Percentiles rank a stretch among this genome's conserved stretches.
Conservation (phyloP, 2,888 invertebrate genomes). For the Barypeithes pellucidus region DNA sequence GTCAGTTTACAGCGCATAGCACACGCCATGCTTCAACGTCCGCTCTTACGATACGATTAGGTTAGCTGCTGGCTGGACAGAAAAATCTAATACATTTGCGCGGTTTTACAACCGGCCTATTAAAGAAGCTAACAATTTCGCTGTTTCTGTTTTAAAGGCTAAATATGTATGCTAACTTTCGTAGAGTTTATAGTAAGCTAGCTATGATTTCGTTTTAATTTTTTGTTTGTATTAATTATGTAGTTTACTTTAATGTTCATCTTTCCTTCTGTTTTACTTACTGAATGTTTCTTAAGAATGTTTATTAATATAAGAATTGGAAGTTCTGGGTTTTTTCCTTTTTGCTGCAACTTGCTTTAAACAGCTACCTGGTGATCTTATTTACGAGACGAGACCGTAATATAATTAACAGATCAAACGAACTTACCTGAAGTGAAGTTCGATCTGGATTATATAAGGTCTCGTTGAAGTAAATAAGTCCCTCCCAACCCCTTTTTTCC, state of each 20-base stretch:
- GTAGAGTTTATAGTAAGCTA: not conserved
- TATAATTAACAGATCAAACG: slow-evolving; percentile 18
- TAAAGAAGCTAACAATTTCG: slow-evolving; percentile 6
- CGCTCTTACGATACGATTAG: slow-evolving; percentile 39
- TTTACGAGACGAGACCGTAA: not conserved
- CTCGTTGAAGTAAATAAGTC: no score
- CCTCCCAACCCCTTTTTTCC: not conserved
- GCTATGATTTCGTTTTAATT: not conserved
- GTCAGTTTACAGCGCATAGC: slow-evolving; percentile 19
- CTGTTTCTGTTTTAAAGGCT: slow-evolving; percentile 12
- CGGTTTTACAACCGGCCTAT: slow-evolving; percentile 53
- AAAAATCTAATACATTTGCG: slow-evolving; percentile 55
- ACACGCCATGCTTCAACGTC: slow-evolving; percentile 40
- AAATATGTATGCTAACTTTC: not conserved
- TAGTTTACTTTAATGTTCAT: not conserved
- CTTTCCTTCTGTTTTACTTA: not conserved
- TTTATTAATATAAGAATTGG: not conserved
- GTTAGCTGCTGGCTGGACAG: slow-evolving; percentile 28
- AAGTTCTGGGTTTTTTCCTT: not conserved
- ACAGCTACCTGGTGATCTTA: not conserved
- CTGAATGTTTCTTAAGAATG: not conserved
- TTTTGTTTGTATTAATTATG: not conserved
- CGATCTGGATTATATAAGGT: no score
- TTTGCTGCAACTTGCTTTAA: slow-evolving; percentile 11
- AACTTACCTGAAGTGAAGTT: no score